These are phyloP conservation scores for Poeciliopsis infans DNA, from an alignment of 2,797 vertebrate species.

Conservation along the genomic window DNA sequence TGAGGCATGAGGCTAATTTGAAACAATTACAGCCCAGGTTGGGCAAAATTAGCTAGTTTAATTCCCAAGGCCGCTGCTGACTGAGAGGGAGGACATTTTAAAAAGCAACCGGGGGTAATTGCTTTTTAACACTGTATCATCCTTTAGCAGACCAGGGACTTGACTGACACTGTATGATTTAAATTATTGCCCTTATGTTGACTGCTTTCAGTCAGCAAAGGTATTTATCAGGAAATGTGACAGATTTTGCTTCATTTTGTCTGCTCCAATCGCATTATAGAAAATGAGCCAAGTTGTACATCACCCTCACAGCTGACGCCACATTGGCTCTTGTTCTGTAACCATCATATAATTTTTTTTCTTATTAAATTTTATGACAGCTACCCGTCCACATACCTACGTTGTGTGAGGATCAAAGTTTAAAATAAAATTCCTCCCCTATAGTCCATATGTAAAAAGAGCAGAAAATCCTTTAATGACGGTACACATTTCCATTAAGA, in stretches of 20 bases:
- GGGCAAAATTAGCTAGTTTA: conserved; percentile 73
- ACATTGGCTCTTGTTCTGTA: conserved; percentile 9
- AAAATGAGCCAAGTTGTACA: conserved; percentile 47
- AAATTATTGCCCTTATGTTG: conserved; percentile 7
- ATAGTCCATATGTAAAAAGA: conserved; percentile 55
- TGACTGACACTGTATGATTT: conserved; percentile 1
- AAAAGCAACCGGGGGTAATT: conserved; percentile 57
- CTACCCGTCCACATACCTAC: conserved; percentile 19
- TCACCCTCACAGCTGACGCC: conserved; percentile 42
- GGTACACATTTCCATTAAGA: conserved; percentile 62
- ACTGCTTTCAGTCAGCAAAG: conserved; percentile 8
- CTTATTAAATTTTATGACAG: conserved; percentile 31
- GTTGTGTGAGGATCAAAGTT: conserved; percentile 25
- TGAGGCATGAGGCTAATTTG: conserved; percentile 79
- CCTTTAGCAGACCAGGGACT: conserved; percentile 42
- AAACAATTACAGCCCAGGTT: conserved; percentile 80
- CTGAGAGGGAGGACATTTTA: conserved; percentile 59
- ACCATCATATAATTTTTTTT: conserved; percentile 36
- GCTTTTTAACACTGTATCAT: conserved; percentile 46
- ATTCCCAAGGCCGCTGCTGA: conserved; percentile 61
- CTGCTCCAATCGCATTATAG: conserved; percentile 14
- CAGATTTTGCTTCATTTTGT: conserved; percentile 9
- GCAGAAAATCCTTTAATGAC: conserved; percentile 49
- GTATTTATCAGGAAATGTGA: conserved; percentile 1
- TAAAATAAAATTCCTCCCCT: conserved; percentile 21